phyloP scores from a whole-genome alignment of 1,140 invertebrate species.

The Lycorma delicatula region DNA sequence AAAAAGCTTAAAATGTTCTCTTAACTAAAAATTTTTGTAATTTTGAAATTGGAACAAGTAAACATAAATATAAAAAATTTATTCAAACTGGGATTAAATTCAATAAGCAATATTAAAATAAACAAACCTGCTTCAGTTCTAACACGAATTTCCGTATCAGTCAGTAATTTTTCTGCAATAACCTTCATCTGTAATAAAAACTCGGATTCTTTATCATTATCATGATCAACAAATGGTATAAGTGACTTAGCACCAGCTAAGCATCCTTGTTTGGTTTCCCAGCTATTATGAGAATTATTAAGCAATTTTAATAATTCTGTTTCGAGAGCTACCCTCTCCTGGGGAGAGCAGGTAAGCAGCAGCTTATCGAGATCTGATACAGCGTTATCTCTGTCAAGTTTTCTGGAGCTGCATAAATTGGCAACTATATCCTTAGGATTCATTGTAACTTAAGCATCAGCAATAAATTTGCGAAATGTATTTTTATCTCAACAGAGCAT shows the following conservation, averaged over 20 bases:
- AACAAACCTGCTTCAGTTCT: conserved; percentile 37
- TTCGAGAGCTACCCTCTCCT: conserved; percentile 29
- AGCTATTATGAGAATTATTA: conserved; percentile 21
- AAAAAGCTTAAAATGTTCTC: no score
- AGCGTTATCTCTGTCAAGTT: conserved; percentile 40
- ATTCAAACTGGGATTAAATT: no score
- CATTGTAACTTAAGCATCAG: no score
- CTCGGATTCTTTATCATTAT: conserved; percentile 29
- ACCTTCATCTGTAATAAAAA: conserved; percentile 33
- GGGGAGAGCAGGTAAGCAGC: conserved; percentile 24
- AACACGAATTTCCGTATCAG: conserved; percentile 40
- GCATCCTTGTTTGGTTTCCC: conserved; percentile 39
- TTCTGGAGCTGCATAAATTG: conserved; percentile 34
- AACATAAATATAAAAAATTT: no score
- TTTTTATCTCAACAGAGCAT: no score
- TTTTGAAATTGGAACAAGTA: no score
- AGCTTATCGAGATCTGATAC: conserved; percentile 33
- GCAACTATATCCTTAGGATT: conserved; percentile 2
- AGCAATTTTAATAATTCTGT: conserved; percentile 23
- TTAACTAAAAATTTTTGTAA: no score
- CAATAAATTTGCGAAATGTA: no score
- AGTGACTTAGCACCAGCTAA: conserved; percentile 37
- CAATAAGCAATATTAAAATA: no score
- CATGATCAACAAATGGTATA: conserved; percentile 28
- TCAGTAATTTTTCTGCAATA: conserved; percentile 33